Percentiles rank a stretch among this genome's conserved stretches.
phyloP scores from a whole-genome alignment of 2,888 invertebrate species.

The Phymatocera aterrima region DNA sequence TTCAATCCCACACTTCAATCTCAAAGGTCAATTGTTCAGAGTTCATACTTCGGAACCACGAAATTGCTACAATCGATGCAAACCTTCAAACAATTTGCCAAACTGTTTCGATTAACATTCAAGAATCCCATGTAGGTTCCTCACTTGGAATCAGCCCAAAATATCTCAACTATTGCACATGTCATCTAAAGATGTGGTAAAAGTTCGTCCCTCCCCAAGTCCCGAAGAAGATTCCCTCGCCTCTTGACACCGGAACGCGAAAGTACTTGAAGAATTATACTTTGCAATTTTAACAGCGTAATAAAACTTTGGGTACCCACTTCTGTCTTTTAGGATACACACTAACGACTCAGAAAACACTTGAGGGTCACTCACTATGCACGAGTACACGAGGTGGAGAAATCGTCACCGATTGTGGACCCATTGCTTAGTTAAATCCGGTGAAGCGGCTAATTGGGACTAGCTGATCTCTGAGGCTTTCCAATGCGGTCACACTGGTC shows the following conservation, averaged over 20 bases:
- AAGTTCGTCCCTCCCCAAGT: neutral
- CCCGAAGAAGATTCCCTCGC: neutral
- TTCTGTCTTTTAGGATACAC: neutral
- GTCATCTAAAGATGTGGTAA: neutral
- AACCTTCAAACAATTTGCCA: neutral
- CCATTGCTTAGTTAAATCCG: conserved; percentile 26
- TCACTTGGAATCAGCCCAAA: neutral
- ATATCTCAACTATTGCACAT: neutral
- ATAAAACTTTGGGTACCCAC: conserved; percentile 28
- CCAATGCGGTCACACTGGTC: conserved; percentile 61
- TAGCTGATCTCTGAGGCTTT: conserved; percentile 13
- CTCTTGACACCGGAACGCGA: neutral
- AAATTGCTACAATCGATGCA: neutral
- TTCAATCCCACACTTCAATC: neutral
- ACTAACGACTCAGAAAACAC: neutral
- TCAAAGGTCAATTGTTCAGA: neutral
- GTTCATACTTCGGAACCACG: neutral
- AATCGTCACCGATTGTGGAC: conserved; percentile 13
- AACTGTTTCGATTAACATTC: neutral
- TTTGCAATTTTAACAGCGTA: conserved; percentile 25
- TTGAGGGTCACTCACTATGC: conserved; percentile 23
- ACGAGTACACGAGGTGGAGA: conserved; percentile 3
- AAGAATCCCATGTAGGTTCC: neutral
- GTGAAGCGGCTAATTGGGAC: conserved; percentile 35
- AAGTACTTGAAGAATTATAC: neutral